Evolutionary conservation across 2,113 vertebrate genomes (phyloP).

Genomic region (Caracal caracal): DNA sequence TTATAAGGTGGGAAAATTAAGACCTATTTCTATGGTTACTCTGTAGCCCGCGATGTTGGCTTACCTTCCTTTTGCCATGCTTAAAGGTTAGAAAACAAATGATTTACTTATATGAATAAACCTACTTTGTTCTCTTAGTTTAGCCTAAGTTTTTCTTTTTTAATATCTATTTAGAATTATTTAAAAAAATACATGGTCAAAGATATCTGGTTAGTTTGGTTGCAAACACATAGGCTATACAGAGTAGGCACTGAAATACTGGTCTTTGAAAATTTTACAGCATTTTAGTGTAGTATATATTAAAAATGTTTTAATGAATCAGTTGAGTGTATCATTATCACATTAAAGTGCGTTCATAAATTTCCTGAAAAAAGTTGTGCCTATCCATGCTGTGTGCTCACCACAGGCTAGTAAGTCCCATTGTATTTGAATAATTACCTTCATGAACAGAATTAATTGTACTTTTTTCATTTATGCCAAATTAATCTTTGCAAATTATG

Average conservation of each 20-base stretch:
- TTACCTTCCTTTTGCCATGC: neutral
- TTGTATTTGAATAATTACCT: neutral
- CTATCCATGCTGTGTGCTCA: neutral
- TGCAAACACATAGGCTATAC: neutral
- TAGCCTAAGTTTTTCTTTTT: neutral
- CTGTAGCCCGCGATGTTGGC: neutral
- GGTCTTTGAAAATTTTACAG: neutral
- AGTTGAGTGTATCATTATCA: neutral
- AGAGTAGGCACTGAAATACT: neutral
- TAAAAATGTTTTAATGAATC: neutral
- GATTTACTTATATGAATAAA: neutral
- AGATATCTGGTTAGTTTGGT: neutral
- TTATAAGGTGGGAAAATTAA: neutral
- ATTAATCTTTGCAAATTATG: conserved; percentile 45
- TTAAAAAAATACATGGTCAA: neutral
- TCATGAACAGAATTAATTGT: conserved; percentile 14
- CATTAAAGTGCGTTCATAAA: neutral
- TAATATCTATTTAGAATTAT: neutral
- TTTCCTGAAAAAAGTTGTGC: neutral
- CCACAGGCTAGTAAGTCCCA: neutral
- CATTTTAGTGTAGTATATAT: neutral
- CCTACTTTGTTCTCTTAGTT: neutral
- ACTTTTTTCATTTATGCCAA: neutral
- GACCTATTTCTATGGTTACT: neutral
- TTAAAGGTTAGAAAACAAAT: neutral